Conservation (phyloP, 2,888 invertebrate genomes). For the Drosophila incognita region DNA sequence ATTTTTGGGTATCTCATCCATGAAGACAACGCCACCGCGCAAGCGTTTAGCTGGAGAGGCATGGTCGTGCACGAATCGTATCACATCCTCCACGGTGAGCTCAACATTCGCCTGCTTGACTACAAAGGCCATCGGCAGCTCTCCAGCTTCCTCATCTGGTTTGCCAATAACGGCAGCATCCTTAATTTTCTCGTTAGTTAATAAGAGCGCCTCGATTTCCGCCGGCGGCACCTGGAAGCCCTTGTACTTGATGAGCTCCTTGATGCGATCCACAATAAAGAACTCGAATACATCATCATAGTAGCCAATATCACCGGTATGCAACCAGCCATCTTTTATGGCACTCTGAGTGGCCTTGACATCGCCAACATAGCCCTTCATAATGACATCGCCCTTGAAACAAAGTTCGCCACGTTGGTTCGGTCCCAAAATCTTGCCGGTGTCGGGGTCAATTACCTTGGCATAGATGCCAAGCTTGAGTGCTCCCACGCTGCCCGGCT, state of each 20-base stretch:
- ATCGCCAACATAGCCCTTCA: slow-evolving; percentile 94
- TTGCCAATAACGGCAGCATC: slow-evolving; percentile 93
- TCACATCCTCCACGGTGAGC: slow-evolving; percentile 87
- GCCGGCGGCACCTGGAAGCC: slow-evolving; percentile 95
- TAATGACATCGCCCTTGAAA: slow-evolving; percentile 92
- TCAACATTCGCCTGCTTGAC: slow-evolving; percentile 87
- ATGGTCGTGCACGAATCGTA: slow-evolving; percentile 86
- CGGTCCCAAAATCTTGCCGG: slow-evolving; percentile 88
- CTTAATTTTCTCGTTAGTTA: slow-evolving; percentile 89
- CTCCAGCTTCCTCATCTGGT: slow-evolving; percentile 90
- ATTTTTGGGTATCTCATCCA: slow-evolving; percentile 91
- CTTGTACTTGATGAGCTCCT: slow-evolving; percentile 96
- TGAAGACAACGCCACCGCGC: slow-evolving; percentile 90
- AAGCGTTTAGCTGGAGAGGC: slow-evolving; percentile 91
- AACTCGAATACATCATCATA: slow-evolving; percentile 91
- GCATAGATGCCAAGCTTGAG: slow-evolving; percentile 89
- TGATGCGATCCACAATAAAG: slow-evolving; percentile 93
- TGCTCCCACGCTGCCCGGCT: slow-evolving; percentile 89
- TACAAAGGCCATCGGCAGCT: slow-evolving; percentile 91
- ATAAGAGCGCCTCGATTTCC: slow-evolving; percentile 92
- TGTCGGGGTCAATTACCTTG: slow-evolving; percentile 88
- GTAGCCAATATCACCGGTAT: slow-evolving; percentile 93
- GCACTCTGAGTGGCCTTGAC: slow-evolving; percentile 88
- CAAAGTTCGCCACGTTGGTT: slow-evolving; percentile 92
- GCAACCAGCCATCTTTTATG: slow-evolving; percentile 91